phyloP scores from a whole-genome alignment of 2,888 invertebrate genomes.

The Melieria omissa region DNA sequence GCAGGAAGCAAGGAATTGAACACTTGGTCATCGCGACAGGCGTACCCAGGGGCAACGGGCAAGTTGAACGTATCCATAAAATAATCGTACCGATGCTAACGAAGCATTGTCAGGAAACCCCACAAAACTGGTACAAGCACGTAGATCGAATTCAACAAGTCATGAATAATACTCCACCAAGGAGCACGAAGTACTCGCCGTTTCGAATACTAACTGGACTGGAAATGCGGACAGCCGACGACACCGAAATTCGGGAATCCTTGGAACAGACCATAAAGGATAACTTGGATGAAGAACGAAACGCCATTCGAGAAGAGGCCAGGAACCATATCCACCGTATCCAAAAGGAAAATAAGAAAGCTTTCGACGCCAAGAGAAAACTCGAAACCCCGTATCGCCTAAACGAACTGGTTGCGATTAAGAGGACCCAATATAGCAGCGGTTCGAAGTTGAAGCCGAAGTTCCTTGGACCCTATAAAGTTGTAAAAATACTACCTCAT shows the following conservation, averaged over 20 bases:
- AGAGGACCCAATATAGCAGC: slow-evolving; percentile 33
- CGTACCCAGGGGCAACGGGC: slow-evolving; percentile 4
- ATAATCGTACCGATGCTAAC: slow-evolving; percentile 12
- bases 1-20: slow-evolving; percentile 47
- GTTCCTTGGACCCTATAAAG: slow-evolving; percentile 31
- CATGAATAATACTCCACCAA: slow-evolving; percentile 39
- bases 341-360: slow-evolving; percentile 22
- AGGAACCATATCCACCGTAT: slow-evolving; percentile 20
- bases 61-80: slow-evolving; percentile 10
- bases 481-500: slow-evolving; percentile 17
- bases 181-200: slow-evolving; percentile 44
- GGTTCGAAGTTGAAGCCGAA: slow-evolving; percentile 13
- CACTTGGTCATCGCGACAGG: slow-evolving; percentile 54
- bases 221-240: slow-evolving; percentile 10
- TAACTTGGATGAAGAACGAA: neutral
- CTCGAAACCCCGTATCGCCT: neutral
- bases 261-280: slow-evolving; percentile 1
- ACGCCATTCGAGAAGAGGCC: slow-evolving; percentile 18
- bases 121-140: slow-evolving; percentile 28
- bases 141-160: slow-evolving; percentile 47
- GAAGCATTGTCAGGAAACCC: neutral
- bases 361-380: slow-evolving; percentile 2
- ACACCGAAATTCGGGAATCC: neutral
- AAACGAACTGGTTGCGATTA: slow-evolving; percentile 15
- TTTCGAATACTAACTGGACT: slow-evolving; percentile 36